Conservation (phyloP, 2,797 vertebrate genomes). For the Capromys pilorides region DNA sequence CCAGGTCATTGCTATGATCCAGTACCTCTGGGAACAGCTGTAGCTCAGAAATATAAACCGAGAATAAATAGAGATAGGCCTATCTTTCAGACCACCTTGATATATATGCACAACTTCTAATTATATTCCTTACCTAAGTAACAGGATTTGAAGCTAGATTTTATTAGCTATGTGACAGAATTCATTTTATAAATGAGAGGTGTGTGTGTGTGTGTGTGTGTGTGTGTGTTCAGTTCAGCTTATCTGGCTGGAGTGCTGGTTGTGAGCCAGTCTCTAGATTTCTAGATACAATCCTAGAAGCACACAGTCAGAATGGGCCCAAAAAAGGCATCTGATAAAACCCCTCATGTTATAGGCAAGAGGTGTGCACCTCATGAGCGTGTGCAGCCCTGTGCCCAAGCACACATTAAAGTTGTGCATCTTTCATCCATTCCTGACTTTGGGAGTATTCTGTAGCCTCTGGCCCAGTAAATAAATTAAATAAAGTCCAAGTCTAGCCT, state of each 20-base stretch:
- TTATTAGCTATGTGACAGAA: too few relatives aligned
- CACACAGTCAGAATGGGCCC: background rate
- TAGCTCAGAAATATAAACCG: background rate
- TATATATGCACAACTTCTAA: fast-evolving
- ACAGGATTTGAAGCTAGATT: background rate
- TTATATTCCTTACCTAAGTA: background rate
- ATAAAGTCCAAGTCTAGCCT: background rate
- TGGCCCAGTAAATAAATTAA: background rate
- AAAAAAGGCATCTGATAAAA: background rate
- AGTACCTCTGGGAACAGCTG: fast-evolving
- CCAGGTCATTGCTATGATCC: fast-evolving
- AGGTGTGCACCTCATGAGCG: fast-evolving
- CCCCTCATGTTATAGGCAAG: background rate
- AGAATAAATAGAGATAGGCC: background rate
- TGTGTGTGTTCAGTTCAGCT: background rate
- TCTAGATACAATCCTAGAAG: background rate
- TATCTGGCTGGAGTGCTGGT: background rate
- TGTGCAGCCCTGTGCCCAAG: too few relatives aligned
- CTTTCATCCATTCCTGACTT: background rate
- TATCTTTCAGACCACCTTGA: background rate
- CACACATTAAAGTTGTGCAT: fast-evolving
- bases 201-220: background rate
- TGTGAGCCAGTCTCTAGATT: background rate
- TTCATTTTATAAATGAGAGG: background rate
- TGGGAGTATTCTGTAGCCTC: background rate